Conservation (phyloP, 2,797 vertebrate species). For the Cyprinella venusta region DNA sequence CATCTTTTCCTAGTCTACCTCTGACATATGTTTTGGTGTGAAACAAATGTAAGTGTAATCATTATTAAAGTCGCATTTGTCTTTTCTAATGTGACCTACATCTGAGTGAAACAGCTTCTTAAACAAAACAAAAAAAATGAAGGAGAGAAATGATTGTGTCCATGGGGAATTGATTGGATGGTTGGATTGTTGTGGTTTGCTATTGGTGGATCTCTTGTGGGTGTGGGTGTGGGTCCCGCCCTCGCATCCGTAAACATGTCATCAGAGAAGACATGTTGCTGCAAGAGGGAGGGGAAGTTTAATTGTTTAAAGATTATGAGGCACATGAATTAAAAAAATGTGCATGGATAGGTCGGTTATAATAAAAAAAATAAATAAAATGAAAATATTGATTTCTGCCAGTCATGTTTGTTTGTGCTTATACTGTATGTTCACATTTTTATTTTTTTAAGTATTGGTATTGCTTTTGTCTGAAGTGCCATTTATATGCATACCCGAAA, state of each 20-base stretch:
- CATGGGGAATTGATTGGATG: neutral
- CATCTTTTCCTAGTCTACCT: neutral
- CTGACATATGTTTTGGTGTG: neutral
- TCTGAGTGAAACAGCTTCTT: neutral
- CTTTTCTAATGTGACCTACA: neutral
- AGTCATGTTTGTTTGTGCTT: neutral
- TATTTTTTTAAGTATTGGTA: neutral
- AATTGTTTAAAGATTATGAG: neutral
- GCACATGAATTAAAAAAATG: neutral
- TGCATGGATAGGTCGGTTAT: neutral
- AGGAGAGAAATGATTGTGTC: neutral
- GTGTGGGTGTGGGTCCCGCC: neutral
- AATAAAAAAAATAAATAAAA: neutral
- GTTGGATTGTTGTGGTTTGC: neutral
- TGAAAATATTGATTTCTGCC: neutral
- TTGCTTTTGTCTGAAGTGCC: neutral
- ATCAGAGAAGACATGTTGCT: neutral
- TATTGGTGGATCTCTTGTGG: neutral
- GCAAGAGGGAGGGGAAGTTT: neutral
- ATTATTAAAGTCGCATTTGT: neutral
- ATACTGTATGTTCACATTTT: neutral
- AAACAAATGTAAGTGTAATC: neutral
- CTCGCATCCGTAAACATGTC: neutral
- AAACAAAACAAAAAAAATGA: neutral
- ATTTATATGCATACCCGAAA: neutral